Conservation (phyloP, 1,140 invertebrate species). For the Aphelenchoides fujianensis region DNA sequence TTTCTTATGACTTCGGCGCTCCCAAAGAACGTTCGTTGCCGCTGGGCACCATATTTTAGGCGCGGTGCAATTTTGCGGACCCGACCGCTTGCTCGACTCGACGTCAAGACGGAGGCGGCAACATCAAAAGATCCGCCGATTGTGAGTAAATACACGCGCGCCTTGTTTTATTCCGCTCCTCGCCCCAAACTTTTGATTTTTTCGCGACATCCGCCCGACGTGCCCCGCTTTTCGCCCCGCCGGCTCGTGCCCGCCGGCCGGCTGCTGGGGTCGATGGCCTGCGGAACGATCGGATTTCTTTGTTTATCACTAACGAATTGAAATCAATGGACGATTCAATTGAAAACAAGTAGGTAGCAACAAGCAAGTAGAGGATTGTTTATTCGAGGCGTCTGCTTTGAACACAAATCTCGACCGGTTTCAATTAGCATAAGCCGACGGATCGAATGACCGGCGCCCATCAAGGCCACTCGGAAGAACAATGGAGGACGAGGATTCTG, state of each 20-base stretch:
- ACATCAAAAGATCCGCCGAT: constrained; percentile 1
- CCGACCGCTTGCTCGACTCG: background rate
- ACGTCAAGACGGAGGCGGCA: background rate
- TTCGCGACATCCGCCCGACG: background rate
- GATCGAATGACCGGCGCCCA: background rate
- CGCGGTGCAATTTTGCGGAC: constrained; percentile 4
- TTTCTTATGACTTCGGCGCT: background rate
- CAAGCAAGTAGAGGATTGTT: no score
- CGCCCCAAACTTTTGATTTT: background rate
- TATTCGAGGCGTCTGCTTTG: no score
- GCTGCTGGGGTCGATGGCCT: no score
- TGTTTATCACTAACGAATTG: no score
- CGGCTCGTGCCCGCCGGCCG: background rate
- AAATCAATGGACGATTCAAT: no score
- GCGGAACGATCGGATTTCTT: no score
- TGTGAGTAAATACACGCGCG: constrained; percentile 4
- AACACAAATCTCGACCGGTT: no score
- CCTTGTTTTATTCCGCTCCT: background rate
- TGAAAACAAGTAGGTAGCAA: no score
- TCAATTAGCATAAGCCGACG: background rate
- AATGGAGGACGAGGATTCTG: no score
- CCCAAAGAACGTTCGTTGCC: constrained; percentile 2
- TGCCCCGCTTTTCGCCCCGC: background rate
- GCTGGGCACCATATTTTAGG: constrained; percentile 5
- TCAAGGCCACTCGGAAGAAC: background rate